Evolutionary conservation across 2,888 invertebrate species (phyloP), one percentile per base, ranked within the genome.

Genomic region (Caenorhabditis becei): DNA sequence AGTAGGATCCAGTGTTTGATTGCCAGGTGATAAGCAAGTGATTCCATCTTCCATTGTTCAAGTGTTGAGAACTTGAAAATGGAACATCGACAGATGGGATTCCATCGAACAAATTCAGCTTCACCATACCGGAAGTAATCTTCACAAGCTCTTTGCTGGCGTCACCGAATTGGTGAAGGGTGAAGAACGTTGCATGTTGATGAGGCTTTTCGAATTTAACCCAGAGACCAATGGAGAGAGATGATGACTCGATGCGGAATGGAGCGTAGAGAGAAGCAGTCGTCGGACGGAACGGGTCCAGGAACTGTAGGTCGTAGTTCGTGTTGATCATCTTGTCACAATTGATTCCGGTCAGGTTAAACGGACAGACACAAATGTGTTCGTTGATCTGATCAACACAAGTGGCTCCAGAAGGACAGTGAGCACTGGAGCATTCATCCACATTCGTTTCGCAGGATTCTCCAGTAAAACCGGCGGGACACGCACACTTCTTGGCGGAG

Each of bases 31-130:
- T 93, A 47, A 96, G 96, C 35, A 97, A n/a, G 51, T 91, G 89
- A 93, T 97, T 97, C 97, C 97, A 97, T 91, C 96, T 96, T 3
- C 96, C 97, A 90, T 97, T 97, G 90, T 97, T 97, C 23, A 97
- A 95, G 5, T 85, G 78, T 71, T 90, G 91, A 11, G 85, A 83
- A 7, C 77, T 70, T 11, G 89, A 81, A 82, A 91, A 32, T 77
- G 86, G 74, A 59, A 81, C 44, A 8, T 79, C 82, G 1, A 80
- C 66, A 24, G 63, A 47, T 74, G 90, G 23, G 16, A 58, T 10
- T 1, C 16, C 32, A 3, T 66, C 54, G 74, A 85, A 82, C 8
- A 85, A 49, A 2, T 44, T 41, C 1, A 83, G 53, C 23, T 32
- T 59, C 18, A 85, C 56, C 4, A 41, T 28, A 16, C 70, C 71